Conservation (phyloP, 2,797 vertebrate species). For the Trachurus trachurus region DNA sequence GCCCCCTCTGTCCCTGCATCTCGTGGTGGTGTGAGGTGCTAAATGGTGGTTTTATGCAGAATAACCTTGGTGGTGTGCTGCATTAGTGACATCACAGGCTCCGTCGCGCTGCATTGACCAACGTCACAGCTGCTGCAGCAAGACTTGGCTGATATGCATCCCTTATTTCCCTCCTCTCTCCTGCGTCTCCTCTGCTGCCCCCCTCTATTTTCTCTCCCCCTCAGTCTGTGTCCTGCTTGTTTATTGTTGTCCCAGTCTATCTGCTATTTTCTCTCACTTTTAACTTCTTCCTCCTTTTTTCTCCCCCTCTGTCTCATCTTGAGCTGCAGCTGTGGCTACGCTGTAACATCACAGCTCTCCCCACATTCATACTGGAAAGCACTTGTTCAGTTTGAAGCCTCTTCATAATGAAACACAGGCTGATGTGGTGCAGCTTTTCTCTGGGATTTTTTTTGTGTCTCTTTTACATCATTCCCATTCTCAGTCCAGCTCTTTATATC, state of each 20-base stretch:
- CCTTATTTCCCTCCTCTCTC: slow-evolving; percentile 28
- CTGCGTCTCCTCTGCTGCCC: slow-evolving; percentile 6
- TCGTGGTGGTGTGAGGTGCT: slow-evolving; percentile 56
- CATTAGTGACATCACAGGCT: slow-evolving; percentile 80
- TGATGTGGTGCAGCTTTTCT: slow-evolving; percentile 34
- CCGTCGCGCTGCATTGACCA: slow-evolving; percentile 73
- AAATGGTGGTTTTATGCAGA: slow-evolving; percentile 72
- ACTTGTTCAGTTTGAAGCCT: slow-evolving; percentile 40
- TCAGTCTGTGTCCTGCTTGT: slow-evolving; percentile 28
- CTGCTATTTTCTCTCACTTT: slow-evolving; percentile 25
- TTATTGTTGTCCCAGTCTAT: slow-evolving; percentile 11
- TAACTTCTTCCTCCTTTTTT: slow-evolving; percentile 33
- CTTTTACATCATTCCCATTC: slow-evolving; percentile 31
- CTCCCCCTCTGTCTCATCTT: slow-evolving; percentile 24
- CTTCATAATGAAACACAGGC: slow-evolving; percentile 54
- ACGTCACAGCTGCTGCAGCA: slow-evolving; percentile 80
- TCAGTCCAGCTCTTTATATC: slow-evolving; percentile 24
- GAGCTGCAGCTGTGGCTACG: slow-evolving; percentile 55
- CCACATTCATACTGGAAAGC: slow-evolving; percentile 42
- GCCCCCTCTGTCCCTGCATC: slow-evolving; percentile 46
- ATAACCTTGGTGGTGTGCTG: slow-evolving; percentile 84
- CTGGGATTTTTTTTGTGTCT: slow-evolving; percentile 8
- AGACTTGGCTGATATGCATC: slow-evolving; percentile 64
- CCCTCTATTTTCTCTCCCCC: background rate
- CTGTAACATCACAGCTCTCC: slow-evolving; percentile 28